phyloP scores from a whole-genome alignment of 1,140 invertebrate genomes.

The Drosophila cardini region DNA sequence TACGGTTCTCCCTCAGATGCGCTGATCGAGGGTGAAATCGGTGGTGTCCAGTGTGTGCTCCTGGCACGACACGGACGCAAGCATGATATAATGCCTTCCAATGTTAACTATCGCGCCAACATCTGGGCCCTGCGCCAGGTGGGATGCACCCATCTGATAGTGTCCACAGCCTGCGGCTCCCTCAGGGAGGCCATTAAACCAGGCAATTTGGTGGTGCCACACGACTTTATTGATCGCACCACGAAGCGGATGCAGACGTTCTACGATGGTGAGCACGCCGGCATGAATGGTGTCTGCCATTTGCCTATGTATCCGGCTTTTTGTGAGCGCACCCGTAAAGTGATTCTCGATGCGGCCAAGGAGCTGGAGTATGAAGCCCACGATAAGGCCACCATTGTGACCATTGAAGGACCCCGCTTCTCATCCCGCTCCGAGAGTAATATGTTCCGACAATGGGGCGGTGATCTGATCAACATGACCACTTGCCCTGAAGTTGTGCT shows the following conservation, averaged over 20 bases:
- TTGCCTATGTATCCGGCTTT: slow-evolving; percentile 96
- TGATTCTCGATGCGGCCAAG: slow-evolving; percentile 89
- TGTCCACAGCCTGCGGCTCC: slow-evolving; percentile 90
- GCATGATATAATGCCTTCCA: slow-evolving; percentile 91
- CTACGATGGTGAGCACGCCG: slow-evolving; percentile 90
- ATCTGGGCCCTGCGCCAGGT: slow-evolving; percentile 95
- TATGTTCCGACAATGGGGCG: slow-evolving; percentile 94
- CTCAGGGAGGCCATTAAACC: slow-evolving; percentile 94
- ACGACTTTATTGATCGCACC: slow-evolving; percentile 97
- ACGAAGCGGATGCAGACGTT: slow-evolving; percentile 92
- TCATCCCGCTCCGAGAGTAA: slow-evolving; percentile 97
- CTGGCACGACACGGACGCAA: slow-evolving; percentile 95
- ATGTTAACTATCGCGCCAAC: slow-evolving; percentile 98
- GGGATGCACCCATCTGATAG: slow-evolving; percentile 97
- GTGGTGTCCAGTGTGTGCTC: slow-evolving; percentile 89
- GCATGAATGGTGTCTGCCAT: slow-evolving; percentile 93
- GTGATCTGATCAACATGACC: slow-evolving; percentile 98
- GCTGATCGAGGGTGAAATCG: slow-evolving; percentile 91
- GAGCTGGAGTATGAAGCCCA: slow-evolving; percentile 87
- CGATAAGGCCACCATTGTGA: slow-evolving; percentile 92
- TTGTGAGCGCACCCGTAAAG: slow-evolving; percentile 89
- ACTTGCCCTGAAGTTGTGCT: slow-evolving; percentile 97
- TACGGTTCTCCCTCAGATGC: slow-evolving; percentile 94
- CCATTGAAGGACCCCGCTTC: slow-evolving; percentile 96
- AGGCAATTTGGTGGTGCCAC: slow-evolving; percentile 95